Evolutionary conservation across 2,797 vertebrate species (phyloP), one percentile per base, ranked within the genome.

Genomic region (Esox masquinongy): DNA sequence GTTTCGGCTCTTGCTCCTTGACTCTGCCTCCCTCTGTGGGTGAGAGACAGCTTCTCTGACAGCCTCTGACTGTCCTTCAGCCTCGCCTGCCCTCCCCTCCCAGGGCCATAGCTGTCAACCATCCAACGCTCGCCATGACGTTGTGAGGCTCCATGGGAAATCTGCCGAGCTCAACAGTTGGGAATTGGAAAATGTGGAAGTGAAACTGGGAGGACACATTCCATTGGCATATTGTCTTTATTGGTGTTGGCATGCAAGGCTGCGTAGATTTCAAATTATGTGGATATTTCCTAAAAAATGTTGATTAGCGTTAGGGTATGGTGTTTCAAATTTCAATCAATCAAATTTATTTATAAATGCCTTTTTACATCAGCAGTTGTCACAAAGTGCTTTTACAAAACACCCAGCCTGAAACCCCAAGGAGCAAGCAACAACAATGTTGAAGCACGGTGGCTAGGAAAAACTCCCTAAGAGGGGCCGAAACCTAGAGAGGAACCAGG

Each of bases 41-140:
- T 73, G 53, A 39, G 19, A 73, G 72, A 61, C 39, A 26, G 24
- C 29, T 51, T 16, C 66, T 74, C 68, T 24, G 68, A 53, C n/a
- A 66, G 36, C 34, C 26, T 43, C 70, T 73, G 71, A 68, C 70
- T 77, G 47, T 74, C 68, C 47, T 29, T 50, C 72, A 29, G 29
- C 22, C 56, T 61, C 22, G 11, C 3, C 11, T 24, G 43, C 8
- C 22, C 56, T 24, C 12, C 22, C 7, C 22, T 61, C 56, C 22
- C 3, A 24, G 56, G n/a, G 56, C 56, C n/a, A 61, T 11, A 61
- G 56, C 56, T 24, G 56, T 61, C 56, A 26, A 22, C 56, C 22
- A 56, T 12, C 56, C 22, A 2, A 17, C 19, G 24, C n/a, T 4
- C 56, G 24, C 1, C 56, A 61, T 61, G 22, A 24, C 19, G n/a